A percentile compares a stretch with the other conserved stretches of the same genome.
Evolutionary conservation across 30 jellyfish, hydroid and myxozoan species (phyloP).

Genomic region (Rhopilema esculentum): DNA sequence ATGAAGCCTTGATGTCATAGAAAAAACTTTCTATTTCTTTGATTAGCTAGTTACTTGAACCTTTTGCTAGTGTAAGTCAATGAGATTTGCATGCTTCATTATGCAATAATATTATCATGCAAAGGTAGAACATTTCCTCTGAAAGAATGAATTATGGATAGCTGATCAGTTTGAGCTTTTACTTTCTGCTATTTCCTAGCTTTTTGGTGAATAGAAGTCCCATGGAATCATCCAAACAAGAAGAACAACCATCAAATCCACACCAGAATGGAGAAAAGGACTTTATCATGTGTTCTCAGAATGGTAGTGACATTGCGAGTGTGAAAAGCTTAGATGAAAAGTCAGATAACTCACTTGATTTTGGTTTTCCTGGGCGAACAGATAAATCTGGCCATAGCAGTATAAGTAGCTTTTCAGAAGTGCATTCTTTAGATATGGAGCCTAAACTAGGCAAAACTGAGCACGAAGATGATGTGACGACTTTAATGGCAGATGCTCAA

Average conservation of each 20-base stretch:
- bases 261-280: slow-evolving; percentile 47
- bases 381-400: slow-evolving; percentile 76
- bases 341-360: slow-evolving; percentile 62
- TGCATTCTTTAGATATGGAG: slow-evolving; percentile 69
- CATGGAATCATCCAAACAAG: slow-evolving; percentile 3
- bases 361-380: slow-evolving; percentile 39
- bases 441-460: slow-evolving; percentile 86
- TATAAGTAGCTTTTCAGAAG: slow-evolving; percentile 82
- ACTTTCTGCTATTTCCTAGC: neutral
- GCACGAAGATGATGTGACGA: slow-evolving; percentile 79
- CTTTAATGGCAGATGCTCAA: slow-evolving; percentile 95
- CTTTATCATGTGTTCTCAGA: slow-evolving; percentile 43
- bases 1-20: too few species aligned
- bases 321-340: slow-evolving; percentile 70
- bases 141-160: too few species aligned
- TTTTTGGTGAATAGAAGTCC: neutral
- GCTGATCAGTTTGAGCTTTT: too few species aligned
- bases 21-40: too few species aligned
- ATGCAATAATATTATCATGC: too few species aligned
- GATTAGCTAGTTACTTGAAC: too few species aligned
- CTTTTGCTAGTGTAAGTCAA: too few species aligned
- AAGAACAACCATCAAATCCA: neutral
- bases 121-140: too few species aligned
- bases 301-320: slow-evolving; percentile 77
- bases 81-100: too few species aligned